Evolutionary conservation across 2,797 vertebrate genomes (phyloP).

Genomic region (Sebastes vulpes): DNA sequence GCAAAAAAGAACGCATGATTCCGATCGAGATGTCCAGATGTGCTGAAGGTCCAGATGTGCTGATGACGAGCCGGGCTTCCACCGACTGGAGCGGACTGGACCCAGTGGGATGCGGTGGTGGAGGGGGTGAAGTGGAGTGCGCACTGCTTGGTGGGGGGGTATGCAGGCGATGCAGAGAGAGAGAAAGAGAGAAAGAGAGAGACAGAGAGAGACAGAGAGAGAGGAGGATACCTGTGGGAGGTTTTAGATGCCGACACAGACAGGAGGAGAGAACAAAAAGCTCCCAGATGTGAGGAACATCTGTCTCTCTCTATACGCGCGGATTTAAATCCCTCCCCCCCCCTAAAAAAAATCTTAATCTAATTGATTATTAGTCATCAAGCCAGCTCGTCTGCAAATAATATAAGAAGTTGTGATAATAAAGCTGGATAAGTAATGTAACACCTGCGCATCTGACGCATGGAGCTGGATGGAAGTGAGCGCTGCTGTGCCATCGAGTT

Average conservation of each 20-base stretch:
- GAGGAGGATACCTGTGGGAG: slow-evolving; percentile 46
- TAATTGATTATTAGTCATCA: background rate
- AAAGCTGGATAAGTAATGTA: background rate
- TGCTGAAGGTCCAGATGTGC: background rate
- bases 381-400: background rate
- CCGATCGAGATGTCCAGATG: slow-evolving; percentile 60
- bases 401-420: background rate
- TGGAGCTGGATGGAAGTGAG: background rate
- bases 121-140: background rate
- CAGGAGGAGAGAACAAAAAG: background rate
- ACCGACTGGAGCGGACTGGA: slow-evolving; percentile 2
- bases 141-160: background rate
- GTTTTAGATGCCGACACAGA: background rate
- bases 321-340: background rate
- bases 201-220: background rate
- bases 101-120: background rate
- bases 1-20: slow-evolving; percentile 8
- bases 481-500: background rate
- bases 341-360: background rate
- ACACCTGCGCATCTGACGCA: background rate
- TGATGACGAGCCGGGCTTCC: background rate
- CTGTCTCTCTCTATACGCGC: background rate
- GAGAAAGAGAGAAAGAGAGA: background rate
- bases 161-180: background rate
- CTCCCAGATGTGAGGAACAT: background rate